Evolutionary conservation across 1,140 invertebrate species (phyloP).

Genomic region (Drosophila melanica): DNA sequence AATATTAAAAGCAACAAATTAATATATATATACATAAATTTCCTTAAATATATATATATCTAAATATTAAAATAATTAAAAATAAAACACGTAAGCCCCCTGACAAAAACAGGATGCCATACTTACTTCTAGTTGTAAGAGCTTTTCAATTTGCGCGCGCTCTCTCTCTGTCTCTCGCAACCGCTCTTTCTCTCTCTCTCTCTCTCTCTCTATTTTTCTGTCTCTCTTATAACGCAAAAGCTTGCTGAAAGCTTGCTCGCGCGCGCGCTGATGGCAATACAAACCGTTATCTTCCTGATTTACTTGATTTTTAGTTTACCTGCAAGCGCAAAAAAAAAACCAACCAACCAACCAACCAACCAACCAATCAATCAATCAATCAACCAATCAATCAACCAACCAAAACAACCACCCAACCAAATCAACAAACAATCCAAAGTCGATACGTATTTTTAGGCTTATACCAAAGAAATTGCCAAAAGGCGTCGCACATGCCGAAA

Average conservation of each 20-base stretch:
- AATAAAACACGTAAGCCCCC: slow-evolving; percentile 14
- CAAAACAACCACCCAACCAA: slow-evolving; percentile 45
- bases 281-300: slow-evolving; percentile 24
- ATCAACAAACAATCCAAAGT: slow-evolving; percentile 82
- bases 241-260: slow-evolving; percentile 49
- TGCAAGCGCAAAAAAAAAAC: slow-evolving; percentile 55
- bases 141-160: slow-evolving; percentile 59
- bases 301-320: slow-evolving; percentile 60
- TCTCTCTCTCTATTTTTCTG: slow-evolving; percentile 26
- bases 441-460: slow-evolving; percentile 84
- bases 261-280: slow-evolving; percentile 38
- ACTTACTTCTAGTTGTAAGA: slow-evolving; percentile 58
- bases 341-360: slow-evolving; percentile 39
- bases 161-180: slow-evolving; percentile 33
- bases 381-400: slow-evolving; percentile 35
- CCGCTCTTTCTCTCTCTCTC: slow-evolving; percentile 24
- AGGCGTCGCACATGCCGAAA: slow-evolving; percentile 53
- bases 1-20: slow-evolving; percentile 9
- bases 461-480: slow-evolving; percentile 41
- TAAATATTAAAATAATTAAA: slow-evolving; percentile 14
- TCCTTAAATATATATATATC: not conserved
- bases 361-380: slow-evolving; percentile 34
- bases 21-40: not conserved
- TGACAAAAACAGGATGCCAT: slow-evolving; percentile 35
- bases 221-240: slow-evolving; percentile 30